Base-by-base conservation (phyloP, 1,140 invertebrate genomes). In the Pinna nobilis region DNA sequence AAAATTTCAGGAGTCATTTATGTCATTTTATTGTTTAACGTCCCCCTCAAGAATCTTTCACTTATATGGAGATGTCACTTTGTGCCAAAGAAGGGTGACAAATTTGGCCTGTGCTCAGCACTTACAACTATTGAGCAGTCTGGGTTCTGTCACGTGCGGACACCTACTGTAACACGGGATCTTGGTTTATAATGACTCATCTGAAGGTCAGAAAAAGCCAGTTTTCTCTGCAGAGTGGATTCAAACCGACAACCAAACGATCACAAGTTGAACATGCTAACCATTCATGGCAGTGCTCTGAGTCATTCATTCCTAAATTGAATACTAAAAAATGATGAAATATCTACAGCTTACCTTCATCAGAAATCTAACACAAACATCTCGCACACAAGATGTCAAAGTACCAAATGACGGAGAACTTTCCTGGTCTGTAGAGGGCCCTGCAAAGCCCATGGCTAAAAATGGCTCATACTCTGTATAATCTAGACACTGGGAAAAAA, bases 371-470 rank as follows among this genome's bases (percentile, higher is more conserved):
- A 88, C 69, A 73, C 86, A 87, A 20, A 83, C 76, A 41, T 73
- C 70, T 32, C 82, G 85, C 25, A 88, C 76, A 76, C 85, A 86
- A 2, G 87, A 79, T 20, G 88, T 76, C 18, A 88, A 74, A 28
- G 86, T 87, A 28, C 88, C 88, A 76, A 88, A 88, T 32, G 83
- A 81, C 25, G 79, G 72, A 1, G 76, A 69, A 47, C 74, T 70
- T 50, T 85, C 80, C 53, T 84, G 81, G 53, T 89, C 87, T 15
- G 87, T 55, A 7, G 86, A 84, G 11, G 88, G 88, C 2, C 81
- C 86, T 51, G 81, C 81, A 67, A 89, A 89, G 15, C 78, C 83
- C 18, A 87, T 47, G 11, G 73, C 70, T 6, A 88, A 55, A 15
- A 88, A 70, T 23, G 82, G 76, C 9, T 87, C 80, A 74, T 78